These are phyloP conservation scores for Brachionus koreanus DNA, from an alignment of 1,140 invertebrate species.

Conservation along the genomic window DNA sequence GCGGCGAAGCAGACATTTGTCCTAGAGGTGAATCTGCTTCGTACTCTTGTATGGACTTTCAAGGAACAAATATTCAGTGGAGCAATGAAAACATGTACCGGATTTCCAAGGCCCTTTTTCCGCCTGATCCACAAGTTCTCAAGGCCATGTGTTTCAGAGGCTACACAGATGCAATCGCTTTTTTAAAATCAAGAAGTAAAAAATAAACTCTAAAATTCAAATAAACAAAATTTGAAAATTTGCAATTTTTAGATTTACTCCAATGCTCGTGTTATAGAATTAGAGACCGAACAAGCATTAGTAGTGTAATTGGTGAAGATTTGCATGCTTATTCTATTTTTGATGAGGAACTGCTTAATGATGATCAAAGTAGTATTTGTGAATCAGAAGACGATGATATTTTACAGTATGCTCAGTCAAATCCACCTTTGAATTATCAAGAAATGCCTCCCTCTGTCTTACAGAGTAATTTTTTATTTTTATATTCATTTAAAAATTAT, in stretches of 20 bases:
- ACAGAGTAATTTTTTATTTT: not conserved
- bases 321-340: conserved; percentile 33
- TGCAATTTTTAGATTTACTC: not conserved
- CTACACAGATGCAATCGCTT: conserved; percentile 39
- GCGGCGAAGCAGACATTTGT: conserved; percentile 96
- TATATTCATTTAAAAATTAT: no score
- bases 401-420: not conserved
- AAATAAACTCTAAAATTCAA: not conserved
- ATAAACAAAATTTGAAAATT: not conserved
- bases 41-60: not conserved
- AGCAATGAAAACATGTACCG: conserved; percentile 43
- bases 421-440: conserved; percentile 18
- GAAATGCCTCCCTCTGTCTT: conserved; percentile 16
- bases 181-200: conserved; percentile 40
- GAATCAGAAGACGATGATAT: conserved; percentile 29
- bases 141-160: conserved; percentile 42
- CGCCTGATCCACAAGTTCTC: conserved; percentile 17
- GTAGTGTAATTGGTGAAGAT: conserved; percentile 41
- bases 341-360: not conserved
- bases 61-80: conserved; percentile 29
- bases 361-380: not conserved
- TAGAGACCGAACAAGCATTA: conserved; percentile 28
- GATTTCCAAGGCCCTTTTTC: conserved; percentile 33
- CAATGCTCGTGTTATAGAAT: conserved; percentile 16
- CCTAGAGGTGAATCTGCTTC: conserved; percentile 61